Evolutionary conservation across 1,140 invertebrate species (phyloP).

Genomic region (Physella acuta): DNA sequence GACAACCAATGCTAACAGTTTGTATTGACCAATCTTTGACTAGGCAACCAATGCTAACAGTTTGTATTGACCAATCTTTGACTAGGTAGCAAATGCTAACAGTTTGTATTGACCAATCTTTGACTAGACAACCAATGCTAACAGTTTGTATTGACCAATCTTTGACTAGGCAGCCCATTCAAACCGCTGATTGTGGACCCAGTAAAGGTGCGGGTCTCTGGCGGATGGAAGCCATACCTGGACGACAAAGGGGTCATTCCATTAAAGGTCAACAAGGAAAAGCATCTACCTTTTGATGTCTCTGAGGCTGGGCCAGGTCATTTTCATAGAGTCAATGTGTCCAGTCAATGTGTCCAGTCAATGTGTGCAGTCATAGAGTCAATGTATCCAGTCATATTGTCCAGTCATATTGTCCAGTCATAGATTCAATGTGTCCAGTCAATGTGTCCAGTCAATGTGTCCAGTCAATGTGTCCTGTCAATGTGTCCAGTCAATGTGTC

Average conservation of each 20-base stretch:
- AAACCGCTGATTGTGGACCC: slow-evolving; percentile 73
- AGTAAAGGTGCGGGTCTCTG: slow-evolving; percentile 64
- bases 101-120: too few species aligned
- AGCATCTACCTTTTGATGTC: slow-evolving; percentile 68
- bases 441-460: too few species aligned
- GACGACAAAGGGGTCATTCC: slow-evolving; percentile 74
- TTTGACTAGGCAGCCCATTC: slow-evolving; percentile 74
- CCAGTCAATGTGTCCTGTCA: too few species aligned
- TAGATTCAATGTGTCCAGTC: too few species aligned
- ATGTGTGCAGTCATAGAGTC: not conserved
- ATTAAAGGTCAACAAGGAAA: slow-evolving; percentile 65
- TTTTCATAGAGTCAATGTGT: slow-evolving; percentile 38
- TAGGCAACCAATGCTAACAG: too few species aligned
- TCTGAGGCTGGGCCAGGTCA: slow-evolving; percentile 67
- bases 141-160: too few species aligned
- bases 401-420: not conserved
- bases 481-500: too few species aligned
- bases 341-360: not conserved
- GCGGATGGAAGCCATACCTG: slow-evolving; percentile 72
- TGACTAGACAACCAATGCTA: too few species aligned
- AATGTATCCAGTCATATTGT: not conserved
- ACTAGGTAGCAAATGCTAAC: too few species aligned
- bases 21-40: too few species aligned
- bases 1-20: too few species aligned
- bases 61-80: too few species aligned